Base-by-base conservation (phyloP, 2,113 vertebrate genomes). In the Eudyptes chrysolophus region DNA sequence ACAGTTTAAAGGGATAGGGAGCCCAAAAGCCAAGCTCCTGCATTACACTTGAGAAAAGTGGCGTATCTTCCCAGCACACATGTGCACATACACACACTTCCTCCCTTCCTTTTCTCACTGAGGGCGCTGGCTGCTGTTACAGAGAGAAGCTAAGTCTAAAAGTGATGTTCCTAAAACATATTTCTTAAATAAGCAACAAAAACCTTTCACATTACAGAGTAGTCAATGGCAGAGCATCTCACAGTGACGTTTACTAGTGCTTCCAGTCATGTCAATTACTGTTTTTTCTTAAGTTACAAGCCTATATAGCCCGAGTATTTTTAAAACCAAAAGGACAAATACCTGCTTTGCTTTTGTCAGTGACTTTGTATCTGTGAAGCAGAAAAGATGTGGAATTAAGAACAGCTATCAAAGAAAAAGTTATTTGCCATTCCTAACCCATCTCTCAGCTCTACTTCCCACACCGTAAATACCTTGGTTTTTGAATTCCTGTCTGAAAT, bases 311-410 rank as follows among this genome's bases (percentile, higher is more conserved):
- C 26, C 10, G 11, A 85, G 61, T 27, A 68, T 79, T 96, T 97
- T 97, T 70, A 94, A 93, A 85, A 95, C 4, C 42, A 81, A 81
- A 81, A 95, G 82, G 44, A 97, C 84, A 97, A 96, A 97, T 99
- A 99, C 99, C 99, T 99, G 98, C 84, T 98, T 98, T 68, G 80
- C 89, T 97, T 98, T 99, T 69, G 97, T 92, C 7, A 97, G 97
- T 75, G 97, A 98, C 96, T 97, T 99, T 87, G 94, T 89, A 97
- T 98, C 99, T 99, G 97, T 80, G 93, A 84, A 97, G 57, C 61
- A 92, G 87, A 94, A 84, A 74, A 91, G 38, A 95, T n/a, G 9
- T 25, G 54, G 4, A 78, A 94, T 96, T 81, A 96, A 95, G 25
- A 75, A 77, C 42, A 79, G 49, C 65, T 61, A 95, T 29, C 25